Conservation (phyloP, 2,797 vertebrate genomes). For the Allobates femoralis region DNA sequence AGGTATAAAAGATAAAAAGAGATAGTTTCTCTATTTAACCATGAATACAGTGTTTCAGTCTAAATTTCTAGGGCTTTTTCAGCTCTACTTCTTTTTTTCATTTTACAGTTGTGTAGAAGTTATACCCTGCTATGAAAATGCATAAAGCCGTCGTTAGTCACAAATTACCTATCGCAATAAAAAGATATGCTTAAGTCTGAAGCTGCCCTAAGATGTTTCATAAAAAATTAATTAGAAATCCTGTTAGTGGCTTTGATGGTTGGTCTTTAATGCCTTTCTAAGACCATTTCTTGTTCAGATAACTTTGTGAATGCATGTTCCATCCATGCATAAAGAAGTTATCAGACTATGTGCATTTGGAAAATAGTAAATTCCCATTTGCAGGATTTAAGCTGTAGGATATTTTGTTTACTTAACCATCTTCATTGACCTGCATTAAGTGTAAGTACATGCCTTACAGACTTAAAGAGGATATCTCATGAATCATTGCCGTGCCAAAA, state of each 20-base stretch:
- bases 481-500: too few species aligned
- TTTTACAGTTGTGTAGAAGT: neutral
- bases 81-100: too few species aligned
- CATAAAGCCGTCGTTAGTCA: neutral
- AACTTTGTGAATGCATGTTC: slow-evolving; percentile 17
- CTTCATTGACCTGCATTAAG: neutral
- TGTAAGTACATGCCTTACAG: neutral
- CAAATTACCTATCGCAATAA: neutral
- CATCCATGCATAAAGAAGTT: slow-evolving; percentile 34
- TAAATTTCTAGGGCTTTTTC: too few species aligned
- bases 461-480: neutral
- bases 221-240: slow-evolving; percentile 40
- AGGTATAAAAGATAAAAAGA: too few species aligned
- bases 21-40: too few species aligned
- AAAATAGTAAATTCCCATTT: slow-evolving; percentile 18
- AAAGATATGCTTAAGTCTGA: slow-evolving; percentile 1
- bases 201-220: slow-evolving; percentile 28
- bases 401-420: slow-evolving; percentile 20
- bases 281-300: slow-evolving; percentile 5
- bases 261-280: neutral
- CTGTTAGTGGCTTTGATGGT: neutral
- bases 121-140: neutral
- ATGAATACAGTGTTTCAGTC: too few species aligned
- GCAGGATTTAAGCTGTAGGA: slow-evolving; percentile 21
- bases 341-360: slow-evolving; percentile 7